phyloP scores from a whole-genome alignment of 2,888 invertebrate species.

The Epinotia bilunana region DNA sequence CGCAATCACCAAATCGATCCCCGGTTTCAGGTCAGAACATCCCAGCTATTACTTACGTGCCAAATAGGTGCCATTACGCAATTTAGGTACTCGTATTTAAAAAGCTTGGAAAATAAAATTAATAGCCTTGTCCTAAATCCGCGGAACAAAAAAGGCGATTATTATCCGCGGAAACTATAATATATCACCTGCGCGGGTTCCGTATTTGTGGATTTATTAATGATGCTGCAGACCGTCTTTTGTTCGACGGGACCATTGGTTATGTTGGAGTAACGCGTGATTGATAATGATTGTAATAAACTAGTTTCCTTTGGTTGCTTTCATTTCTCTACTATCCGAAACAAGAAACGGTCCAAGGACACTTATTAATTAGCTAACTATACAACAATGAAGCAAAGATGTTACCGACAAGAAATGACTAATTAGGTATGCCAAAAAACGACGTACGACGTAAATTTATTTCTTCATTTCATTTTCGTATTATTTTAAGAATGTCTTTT shows the following conservation, averaged over 20 bases:
- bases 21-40: slow-evolving; percentile 33
- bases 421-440: too few relatives aligned
- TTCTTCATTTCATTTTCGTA: too few relatives aligned
- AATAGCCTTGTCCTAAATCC: slow-evolving; percentile 59
- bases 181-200: slow-evolving; percentile 1
- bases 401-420: not conserved
- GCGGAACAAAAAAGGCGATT: slow-evolving; percentile 54
- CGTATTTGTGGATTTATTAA: slow-evolving; percentile 19
- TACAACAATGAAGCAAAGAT: not conserved
- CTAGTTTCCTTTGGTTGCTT: slow-evolving; percentile 3
- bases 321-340: not conserved
- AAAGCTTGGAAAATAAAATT: slow-evolving; percentile 53
- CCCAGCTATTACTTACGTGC: slow-evolving; percentile 38
- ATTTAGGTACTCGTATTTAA: slow-evolving; percentile 47
- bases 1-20: slow-evolving; percentile 26
- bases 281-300: slow-evolving; percentile 9
- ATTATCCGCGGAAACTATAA: slow-evolving; percentile 13
- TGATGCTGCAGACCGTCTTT: slow-evolving; percentile 14
- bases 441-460: too few relatives aligned
- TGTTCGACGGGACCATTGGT: slow-evolving; percentile 5
- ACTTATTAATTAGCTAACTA: too few relatives aligned
- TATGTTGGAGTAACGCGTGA: slow-evolving; percentile 10
- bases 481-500: not conserved
- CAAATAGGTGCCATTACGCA: slow-evolving; percentile 51
- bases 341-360: not conserved